These are phyloP conservation scores for Euzophera pinguis DNA, from an alignment of 2,888 invertebrate species.

Conservation along the genomic window DNA sequence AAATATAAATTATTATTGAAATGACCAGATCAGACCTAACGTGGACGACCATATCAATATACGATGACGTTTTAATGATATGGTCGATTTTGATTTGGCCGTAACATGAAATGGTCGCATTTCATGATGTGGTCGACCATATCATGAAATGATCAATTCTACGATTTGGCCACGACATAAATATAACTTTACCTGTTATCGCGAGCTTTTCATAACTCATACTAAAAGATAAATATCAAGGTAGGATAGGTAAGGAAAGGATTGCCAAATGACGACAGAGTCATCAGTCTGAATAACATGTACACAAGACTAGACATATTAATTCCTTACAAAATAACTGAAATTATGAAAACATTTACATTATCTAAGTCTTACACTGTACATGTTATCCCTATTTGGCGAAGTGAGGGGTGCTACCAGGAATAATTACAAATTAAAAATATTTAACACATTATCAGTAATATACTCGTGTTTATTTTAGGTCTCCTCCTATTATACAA, in stretches of 20 bases:
- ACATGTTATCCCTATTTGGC: conserved; percentile 80
- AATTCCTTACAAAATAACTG: conserved; percentile 10
- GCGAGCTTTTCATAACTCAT: neutral
- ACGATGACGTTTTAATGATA: too few relatives aligned
- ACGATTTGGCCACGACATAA: too few relatives aligned
- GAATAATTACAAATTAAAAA: conserved; percentile 80
- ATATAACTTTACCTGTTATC: neutral
- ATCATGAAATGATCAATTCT: too few relatives aligned
- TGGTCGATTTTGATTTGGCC: too few relatives aligned
- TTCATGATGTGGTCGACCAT: too few relatives aligned
- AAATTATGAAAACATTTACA: conserved; percentile 4
- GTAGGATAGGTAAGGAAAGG: conserved; percentile 51
- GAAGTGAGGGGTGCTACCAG: conserved; percentile 80
- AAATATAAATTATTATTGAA: too few relatives aligned
- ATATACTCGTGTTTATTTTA: conserved; percentile 81
- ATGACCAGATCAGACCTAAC: too few relatives aligned
- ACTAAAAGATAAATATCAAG: conserved; percentile 16
- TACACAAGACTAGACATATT: conserved; percentile 38
- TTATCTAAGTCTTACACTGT: conserved; percentile 35
- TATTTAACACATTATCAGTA: conserved; percentile 77
- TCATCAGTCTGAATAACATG: conserved; percentile 70
- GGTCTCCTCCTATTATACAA: conserved; percentile 79
- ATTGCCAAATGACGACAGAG: conserved; percentile 57
- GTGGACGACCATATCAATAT: too few relatives aligned
- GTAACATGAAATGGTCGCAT: too few relatives aligned